Base-by-base conservation (phyloP, 2,797 vertebrate genomes). In the Linurgus olivaceus region DNA sequence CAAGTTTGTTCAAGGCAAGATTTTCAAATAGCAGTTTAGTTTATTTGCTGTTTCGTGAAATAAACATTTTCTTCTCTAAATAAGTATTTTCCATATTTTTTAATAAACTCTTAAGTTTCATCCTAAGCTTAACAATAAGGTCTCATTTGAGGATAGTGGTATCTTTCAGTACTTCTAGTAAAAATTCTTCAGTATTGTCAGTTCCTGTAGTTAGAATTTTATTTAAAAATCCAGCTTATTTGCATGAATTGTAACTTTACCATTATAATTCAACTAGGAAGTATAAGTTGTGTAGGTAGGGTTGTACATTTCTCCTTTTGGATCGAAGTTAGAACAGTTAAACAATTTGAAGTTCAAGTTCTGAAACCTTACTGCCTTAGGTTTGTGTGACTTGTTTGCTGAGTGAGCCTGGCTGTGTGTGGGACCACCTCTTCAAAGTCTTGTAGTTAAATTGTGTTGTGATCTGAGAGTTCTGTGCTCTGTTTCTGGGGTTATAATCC, bases 241-340 rank as follows among this genome's bases (percentile, higher is more conserved):
- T 92, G 40, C 58, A 85, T 79, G 67, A 88, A 72, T 90, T 31
- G 55, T 85, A 78, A 51, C n/a, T 83, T 74, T 37, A 82, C 61
- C 45, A 62, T 70, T 90, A 68, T 86, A 96, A 97, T 47, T 79
- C 68, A 97, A 86, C 96, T 50, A 61, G 63, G 74, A 97, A 93
- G 65, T 93, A 42, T 52, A 59, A 73, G 91, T 82, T 95, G 44
- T 95, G 50, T 68, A 44, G 40, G 59, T 96, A 89, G 90, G 71
- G 54, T 87, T 79, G 65, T 35, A 62, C 35, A 78, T 26, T 97
- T 96, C 29, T 93, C 17, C 11, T 86, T 90, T 87, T 67, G 87
- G 61, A 70, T 80, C 28, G 50, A 47, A 84, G 51, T 77, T 90
- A 80, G 65, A 84, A 88, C 5, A 14, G 61, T 92, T 88, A 86